Base-by-base conservation (phyloP, 2,113 vertebrate genomes). In the Pelodiscus sinensis region DNA sequence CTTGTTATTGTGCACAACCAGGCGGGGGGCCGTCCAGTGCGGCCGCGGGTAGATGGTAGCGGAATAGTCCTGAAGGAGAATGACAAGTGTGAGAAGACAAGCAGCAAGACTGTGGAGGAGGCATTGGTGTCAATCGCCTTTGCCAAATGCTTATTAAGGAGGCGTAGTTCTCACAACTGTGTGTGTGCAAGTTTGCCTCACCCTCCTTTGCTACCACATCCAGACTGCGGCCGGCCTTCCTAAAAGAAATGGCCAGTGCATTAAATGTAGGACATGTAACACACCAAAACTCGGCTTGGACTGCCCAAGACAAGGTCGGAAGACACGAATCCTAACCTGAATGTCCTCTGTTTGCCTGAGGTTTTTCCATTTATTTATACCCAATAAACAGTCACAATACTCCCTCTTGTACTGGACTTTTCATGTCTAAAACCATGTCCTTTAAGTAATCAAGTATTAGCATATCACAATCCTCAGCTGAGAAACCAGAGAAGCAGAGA, bases 31-130 rank as follows among this genome's bases (percentile, higher is more conserved):
- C 0, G 97, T 97, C 99, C 99, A 99, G 86, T 97, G 97, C 97
- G 99, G 99, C 57, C 97, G 97, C 89, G 99, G 96, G 94, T 98
- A 98, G 58, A 99, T 98, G 10, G 99, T 99, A 2, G 98, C 98
- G 2, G 99, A 99, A 94, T 98, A 99, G 97, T 99, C 99, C 99
- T 99, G 81, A 38, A 44, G 78, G 18, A 83, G 50, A 93, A 57
- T 60, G 68, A 8, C 21, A 16, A 25, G 22, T 5, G 24, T 2
- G 52, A 77, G 38, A 75, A 81, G 22, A 24, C 0, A 44, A 2
- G 35, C 71, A 71, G 65, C 18, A 77, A 77, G 38, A 77, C 14
- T 15, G 24, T 44, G 50, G 13, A 25, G 2, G 10, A 50, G 12
- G 22, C 7, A 24, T 24, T 77, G 44, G 0, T 0, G 2, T 25